Evolutionary conservation across 2,797 vertebrate genomes (phyloP).

Genomic region (Parauchenoglanis punctatus): DNA sequence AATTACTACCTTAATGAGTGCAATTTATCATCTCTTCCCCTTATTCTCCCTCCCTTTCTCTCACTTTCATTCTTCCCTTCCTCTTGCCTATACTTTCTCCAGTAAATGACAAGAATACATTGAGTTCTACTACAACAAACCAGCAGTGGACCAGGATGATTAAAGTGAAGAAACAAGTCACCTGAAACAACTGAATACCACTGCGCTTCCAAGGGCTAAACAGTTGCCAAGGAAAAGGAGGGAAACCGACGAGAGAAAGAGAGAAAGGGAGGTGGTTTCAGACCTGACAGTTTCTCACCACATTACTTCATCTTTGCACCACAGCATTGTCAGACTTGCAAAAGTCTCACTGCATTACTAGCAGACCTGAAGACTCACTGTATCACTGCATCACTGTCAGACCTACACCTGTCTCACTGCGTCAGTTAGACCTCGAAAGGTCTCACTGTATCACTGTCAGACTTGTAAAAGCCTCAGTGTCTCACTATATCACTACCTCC

Average conservation of each 20-base stretch:
- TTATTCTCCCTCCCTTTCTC: slow-evolving; percentile 57
- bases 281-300: neutral
- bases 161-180: slow-evolving; percentile 29
- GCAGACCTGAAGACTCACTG: neutral
- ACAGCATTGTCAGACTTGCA: neutral
- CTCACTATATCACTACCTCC: neutral
- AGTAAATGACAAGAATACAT: slow-evolving; percentile 40
- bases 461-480: neutral
- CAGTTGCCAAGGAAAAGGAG: slow-evolving; percentile 8
- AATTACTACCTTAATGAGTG: slow-evolving; percentile 85
- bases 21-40: slow-evolving; percentile 80
- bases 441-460: neutral
- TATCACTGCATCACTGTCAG: neutral
- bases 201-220: slow-evolving; percentile 5
- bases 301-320: neutral
- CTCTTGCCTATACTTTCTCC: slow-evolving; percentile 50
- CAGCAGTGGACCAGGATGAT: slow-evolving; percentile 44
- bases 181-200: slow-evolving; percentile 27
- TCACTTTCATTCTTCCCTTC: slow-evolving; percentile 51
- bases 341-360: slow-evolving; percentile 9
- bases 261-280: slow-evolving; percentile 36
- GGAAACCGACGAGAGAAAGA: slow-evolving; percentile 40
- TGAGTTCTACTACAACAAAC: slow-evolving; percentile 39
- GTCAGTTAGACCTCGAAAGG: neutral
- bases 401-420: neutral